Conservation (phyloP, 1,140 invertebrate species). For the Lasioglossum baleicum region DNA sequence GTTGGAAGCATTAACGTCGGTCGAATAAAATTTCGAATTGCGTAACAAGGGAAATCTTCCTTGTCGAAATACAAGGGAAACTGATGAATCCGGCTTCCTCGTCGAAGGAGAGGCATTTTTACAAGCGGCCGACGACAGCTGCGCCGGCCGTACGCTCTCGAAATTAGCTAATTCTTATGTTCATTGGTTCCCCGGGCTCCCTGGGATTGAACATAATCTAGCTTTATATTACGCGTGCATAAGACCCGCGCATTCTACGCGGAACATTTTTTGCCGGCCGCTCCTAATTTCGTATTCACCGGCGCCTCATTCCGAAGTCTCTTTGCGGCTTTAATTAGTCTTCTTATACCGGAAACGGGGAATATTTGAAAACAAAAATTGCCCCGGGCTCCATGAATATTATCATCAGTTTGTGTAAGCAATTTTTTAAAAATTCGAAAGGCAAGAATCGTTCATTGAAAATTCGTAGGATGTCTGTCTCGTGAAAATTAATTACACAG, state of each 20-base stretch:
- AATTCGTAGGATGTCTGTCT: too few species aligned
- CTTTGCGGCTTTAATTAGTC: too few species aligned
- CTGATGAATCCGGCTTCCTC: neutral
- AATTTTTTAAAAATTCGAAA: too few species aligned
- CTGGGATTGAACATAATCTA: slow-evolving; percentile 11
- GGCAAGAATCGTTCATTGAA: too few species aligned
- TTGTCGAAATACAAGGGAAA: neutral
- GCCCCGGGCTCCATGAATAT: too few species aligned
- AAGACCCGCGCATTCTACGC: neutral
- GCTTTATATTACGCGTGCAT: neutral
- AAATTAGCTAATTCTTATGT: slow-evolving; percentile 32
- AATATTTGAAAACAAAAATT: too few species aligned
- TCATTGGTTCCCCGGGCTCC: slow-evolving; percentile 12
- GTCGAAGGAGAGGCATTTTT: neutral
- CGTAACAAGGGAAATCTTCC: slow-evolving; percentile 4
- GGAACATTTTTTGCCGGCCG: too few species aligned
- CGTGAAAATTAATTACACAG: too few species aligned
- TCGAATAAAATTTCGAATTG: slow-evolving; percentile 17
- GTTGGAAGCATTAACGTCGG: neutral
- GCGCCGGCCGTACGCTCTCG: slow-evolving; percentile 5
- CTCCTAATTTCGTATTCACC: neutral
- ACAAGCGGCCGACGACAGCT: slow-evolving; percentile 5
- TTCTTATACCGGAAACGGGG: too few species aligned
- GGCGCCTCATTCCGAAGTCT: neutral
- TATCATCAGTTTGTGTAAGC: too few species aligned